Percentiles rank a stretch among this genome's conserved stretches.
Evolutionary conservation across 2,888 invertebrate genomes (phyloP).

Genomic region (Sphecodes monilicornis): DNA sequence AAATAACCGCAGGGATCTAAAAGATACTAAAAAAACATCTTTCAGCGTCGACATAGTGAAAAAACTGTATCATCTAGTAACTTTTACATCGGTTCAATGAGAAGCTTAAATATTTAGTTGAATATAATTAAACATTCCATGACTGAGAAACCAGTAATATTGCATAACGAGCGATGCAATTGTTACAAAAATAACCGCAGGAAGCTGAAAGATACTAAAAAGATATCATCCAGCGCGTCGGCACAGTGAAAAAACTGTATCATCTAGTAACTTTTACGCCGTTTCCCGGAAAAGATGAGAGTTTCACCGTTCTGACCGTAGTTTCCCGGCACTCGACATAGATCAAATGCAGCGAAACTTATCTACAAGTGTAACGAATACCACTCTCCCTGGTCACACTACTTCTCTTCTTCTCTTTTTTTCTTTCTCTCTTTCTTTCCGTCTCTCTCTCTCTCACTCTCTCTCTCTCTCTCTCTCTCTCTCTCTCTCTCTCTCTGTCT

Average conservation of each 20-base stretch:
- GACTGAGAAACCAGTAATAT: neutral
- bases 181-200: neutral
- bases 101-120: neutral
- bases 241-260: conserved; percentile 18
- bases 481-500: neutral
- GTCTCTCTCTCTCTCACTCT: neutral
- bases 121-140: neutral
- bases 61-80: too few relatives aligned
- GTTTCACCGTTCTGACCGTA: conserved; percentile 18
- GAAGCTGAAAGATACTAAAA: neutral
- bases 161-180: too few relatives aligned
- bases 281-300: conserved; percentile 22
- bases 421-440: neutral
- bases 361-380: conserved; percentile 35
- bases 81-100: too few relatives aligned
- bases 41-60: too few relatives aligned
- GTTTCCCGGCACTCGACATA: conserved; percentile 26
- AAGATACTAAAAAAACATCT: too few relatives aligned
- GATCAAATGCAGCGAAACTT: conserved; percentile 43
- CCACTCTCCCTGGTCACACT: conserved; percentile 1
- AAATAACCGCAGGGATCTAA: too few relatives aligned
- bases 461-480: neutral
- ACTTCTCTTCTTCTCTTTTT: neutral
- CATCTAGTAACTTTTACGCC: conserved; percentile 26
- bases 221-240: neutral